phyloP scores from a whole-genome alignment of 1,140 invertebrate species.

The Drusus annulatus region DNA sequence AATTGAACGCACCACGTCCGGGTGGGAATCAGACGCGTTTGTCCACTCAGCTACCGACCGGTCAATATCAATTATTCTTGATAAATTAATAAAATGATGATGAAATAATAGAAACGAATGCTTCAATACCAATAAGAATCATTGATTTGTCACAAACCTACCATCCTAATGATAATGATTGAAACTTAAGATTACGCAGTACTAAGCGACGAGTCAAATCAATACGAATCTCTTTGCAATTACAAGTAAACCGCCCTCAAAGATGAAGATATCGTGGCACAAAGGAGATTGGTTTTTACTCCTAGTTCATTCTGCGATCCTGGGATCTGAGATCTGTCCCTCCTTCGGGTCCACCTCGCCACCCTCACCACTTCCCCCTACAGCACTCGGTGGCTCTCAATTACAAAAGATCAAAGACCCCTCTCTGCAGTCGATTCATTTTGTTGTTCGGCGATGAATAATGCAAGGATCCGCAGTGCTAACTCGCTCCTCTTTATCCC shows the following conservation, averaged over 20 bases:
- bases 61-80: no score
- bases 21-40: no score
- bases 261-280: conserved; percentile 37
- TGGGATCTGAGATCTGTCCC: not conserved
- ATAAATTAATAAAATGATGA: no score
- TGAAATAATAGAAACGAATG: no score
- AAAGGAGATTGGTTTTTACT: conserved; percentile 50
- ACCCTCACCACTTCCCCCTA: not conserved
- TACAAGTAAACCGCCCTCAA: conserved; percentile 4
- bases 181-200: no score
- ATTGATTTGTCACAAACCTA: no score
- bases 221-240: conserved; percentile 5
- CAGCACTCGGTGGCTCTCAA: conserved; percentile 48
- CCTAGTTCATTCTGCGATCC: not conserved
- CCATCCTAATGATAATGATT: no score
- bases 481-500: conserved; percentile 1
- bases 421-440: conserved; percentile 55
- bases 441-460: conserved; percentile 53
- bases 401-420: conserved; percentile 58
- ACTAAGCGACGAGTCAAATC: not conserved
- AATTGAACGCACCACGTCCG: no score
- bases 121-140: no score
- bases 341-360: no score
- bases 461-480: conserved; percentile 45
- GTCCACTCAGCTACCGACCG: no score